Conservation (phyloP, 2,113 vertebrate genomes). For the Pachycephala philippinensis region DNA sequence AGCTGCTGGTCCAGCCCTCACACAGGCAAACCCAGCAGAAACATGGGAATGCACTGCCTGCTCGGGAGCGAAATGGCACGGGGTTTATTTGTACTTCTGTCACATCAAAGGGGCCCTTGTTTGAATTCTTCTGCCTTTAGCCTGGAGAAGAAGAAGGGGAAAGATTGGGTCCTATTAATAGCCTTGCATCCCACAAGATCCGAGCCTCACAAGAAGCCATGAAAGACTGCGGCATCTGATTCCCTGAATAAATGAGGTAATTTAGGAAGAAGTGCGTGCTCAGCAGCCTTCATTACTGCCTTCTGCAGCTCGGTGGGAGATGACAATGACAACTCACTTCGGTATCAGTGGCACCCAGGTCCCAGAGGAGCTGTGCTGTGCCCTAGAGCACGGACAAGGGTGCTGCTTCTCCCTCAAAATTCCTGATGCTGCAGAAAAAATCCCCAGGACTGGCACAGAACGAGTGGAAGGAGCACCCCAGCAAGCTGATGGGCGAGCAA, state of each 20-base stretch:
- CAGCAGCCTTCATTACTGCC: conserved; percentile 38
- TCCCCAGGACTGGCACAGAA: neutral
- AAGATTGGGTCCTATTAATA: conserved; percentile 63
- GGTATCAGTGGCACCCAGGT: neutral
- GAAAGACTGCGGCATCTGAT: conserved; percentile 46
- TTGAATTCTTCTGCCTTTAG: conserved; percentile 39
- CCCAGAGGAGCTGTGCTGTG: neutral
- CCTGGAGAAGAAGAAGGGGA: conserved; percentile 34
- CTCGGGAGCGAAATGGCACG: neutral
- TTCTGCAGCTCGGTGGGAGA: neutral
- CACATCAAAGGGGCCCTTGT: conserved; percentile 52
- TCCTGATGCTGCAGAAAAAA: neutral
- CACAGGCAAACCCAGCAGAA: neutral
- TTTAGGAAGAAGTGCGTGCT: conserved; percentile 43
- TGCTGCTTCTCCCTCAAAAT: neutral
- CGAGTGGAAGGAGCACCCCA: neutral
- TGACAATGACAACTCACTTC: neutral
- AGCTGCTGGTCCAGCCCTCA: neutral
- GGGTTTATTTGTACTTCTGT: conserved; percentile 15
- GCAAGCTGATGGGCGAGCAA: neutral
- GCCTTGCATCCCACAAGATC: conserved; percentile 49
- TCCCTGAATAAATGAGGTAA: conserved; percentile 39
- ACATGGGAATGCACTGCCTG: neutral
- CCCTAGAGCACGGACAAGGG: fast-evolving
- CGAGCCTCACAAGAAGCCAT: conserved; percentile 21